Percentiles rank a stretch among this genome's conserved stretches.
phyloP scores from a whole-genome alignment of 1,140 invertebrate genomes.

The Lycorma delicatula region DNA sequence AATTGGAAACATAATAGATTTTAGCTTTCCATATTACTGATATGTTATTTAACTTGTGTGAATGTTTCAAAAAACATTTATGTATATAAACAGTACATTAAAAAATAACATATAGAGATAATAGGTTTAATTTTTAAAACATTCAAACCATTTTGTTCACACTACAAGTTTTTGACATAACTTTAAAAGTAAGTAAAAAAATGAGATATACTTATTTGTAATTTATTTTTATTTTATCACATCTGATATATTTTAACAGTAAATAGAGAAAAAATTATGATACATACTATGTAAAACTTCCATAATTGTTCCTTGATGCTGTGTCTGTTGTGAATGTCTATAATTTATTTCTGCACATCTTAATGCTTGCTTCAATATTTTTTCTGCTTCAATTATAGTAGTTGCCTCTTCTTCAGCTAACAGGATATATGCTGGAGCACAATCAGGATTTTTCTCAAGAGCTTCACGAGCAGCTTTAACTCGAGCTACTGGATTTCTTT shows the following conservation, averaged over 20 bases:
- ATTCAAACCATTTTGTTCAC: no score
- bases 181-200: no score
- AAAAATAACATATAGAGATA: no score
- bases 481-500: conserved; percentile 83
- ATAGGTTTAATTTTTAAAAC: no score
- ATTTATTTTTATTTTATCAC: no score
- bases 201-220: no score
- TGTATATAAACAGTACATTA: no score
- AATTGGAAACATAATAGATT: no score
- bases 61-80: no score
- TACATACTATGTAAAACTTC: conserved; percentile 69
- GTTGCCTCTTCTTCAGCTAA: conserved; percentile 94
- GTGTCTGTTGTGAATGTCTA: conserved; percentile 66
- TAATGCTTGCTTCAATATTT: conserved; percentile 70
- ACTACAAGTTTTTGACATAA: no score
- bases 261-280: conserved; percentile 9
- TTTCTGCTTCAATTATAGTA: conserved; percentile 82
- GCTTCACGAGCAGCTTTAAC: conserved; percentile 90
- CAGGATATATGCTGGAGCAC: conserved; percentile 90
- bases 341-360: conserved; percentile 84
- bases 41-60: no score
- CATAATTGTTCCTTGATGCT: conserved; percentile 62
- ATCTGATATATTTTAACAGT: neutral
- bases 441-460: conserved; percentile 84
- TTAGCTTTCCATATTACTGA: no score